A percentile compares a stretch with the other conserved stretches of the same genome.
Conservation (phyloP, 2,888 invertebrate genomes). For the Temnothorax ravouxi region DNA sequence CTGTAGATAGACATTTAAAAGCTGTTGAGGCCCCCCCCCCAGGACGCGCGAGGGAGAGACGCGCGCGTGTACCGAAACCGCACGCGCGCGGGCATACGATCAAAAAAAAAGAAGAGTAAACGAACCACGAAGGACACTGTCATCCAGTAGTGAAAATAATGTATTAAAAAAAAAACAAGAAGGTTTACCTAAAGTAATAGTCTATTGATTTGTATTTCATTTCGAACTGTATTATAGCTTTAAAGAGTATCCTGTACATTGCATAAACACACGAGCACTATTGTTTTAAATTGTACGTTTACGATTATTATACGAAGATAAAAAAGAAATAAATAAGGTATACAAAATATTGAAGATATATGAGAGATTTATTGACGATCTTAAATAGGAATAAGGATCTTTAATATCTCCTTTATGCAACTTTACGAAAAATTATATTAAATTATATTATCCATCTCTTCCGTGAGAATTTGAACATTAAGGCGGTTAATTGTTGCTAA, state of each 20-base stretch:
- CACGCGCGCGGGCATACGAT: constrained; percentile 72
- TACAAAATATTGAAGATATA: constrained; percentile 84
- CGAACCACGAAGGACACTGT: constrained; percentile 67
- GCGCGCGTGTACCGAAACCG: constrained; percentile 62
- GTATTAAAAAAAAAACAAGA: constrained; percentile 80
- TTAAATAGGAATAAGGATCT: constrained; percentile 75
- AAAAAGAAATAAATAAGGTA: constrained; percentile 85
- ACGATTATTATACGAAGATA: constrained; percentile 85
- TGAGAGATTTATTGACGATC: constrained; percentile 80
- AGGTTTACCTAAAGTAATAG: constrained; percentile 83
- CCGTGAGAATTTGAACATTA: constrained; percentile 59
- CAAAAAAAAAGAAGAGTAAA: constrained; percentile 65
- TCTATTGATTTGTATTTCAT: constrained; percentile 85
- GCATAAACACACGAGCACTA: constrained; percentile 85
- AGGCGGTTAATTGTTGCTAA: constrained; percentile 62
- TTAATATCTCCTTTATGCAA: constrained; percentile 71
- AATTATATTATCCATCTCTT: constrained; percentile 74
- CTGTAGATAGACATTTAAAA: constrained; percentile 84
- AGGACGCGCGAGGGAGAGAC: constrained; percentile 59
- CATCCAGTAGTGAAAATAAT: constrained; percentile 85
- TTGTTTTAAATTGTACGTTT: constrained; percentile 86
- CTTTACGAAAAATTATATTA: constrained; percentile 61
- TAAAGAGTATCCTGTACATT: constrained; percentile 86
- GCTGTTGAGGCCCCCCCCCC: constrained; percentile 67
- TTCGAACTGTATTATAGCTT: constrained; percentile 85